Base-by-base conservation (phyloP, 2,113 vertebrate species). In the Calonectris borealis region DNA sequence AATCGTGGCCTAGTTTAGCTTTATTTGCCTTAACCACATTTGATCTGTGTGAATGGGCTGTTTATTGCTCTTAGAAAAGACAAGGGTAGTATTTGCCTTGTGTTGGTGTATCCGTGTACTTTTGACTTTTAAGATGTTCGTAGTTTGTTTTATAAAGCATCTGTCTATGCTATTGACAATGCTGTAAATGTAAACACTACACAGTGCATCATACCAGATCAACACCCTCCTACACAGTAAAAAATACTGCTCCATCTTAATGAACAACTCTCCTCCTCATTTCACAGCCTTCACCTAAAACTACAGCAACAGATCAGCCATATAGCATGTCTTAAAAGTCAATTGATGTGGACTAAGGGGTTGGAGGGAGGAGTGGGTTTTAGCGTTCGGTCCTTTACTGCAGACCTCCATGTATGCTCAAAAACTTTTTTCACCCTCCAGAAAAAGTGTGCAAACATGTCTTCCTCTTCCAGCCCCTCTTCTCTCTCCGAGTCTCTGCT, bases 11-110 rank as follows among this genome's bases (percentile, higher is more conserved):
- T 70, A 13, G 32, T 92, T 95, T 83, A 89, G 68, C n/a, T 92
- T 96, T 94, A 65, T 95, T 86, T 93, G 60, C 40, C 61, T 90
- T 94, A 96, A 95, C 51, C 55, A 51, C 27, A 18, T 83, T 70
- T 92, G 68, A 76, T 85, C 79, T 70, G 48, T 69, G 81, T 75
- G 52, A 88, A 96, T 36, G 60, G 46, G 52, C 32, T 84, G 62
- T 85, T 95, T 77, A 83, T 92, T 88, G 73, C 78, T 78, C 71
- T 82, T 88, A 77, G 85, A 57, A 38, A 83, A 94, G 80, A 32
- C 22, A 75, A 61, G 18, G 25, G 48, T 57, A 87, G 22, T 44
- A 38, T 87, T 86, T 94, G 75, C 73, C 70, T 65, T n/a, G 34
- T 79, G 34, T 72, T 91, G 69, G 57, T 52, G 58, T 73, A 34